Base-by-base conservation (phyloP, 2,113 vertebrate species). In the Perca schrenkii region DNA sequence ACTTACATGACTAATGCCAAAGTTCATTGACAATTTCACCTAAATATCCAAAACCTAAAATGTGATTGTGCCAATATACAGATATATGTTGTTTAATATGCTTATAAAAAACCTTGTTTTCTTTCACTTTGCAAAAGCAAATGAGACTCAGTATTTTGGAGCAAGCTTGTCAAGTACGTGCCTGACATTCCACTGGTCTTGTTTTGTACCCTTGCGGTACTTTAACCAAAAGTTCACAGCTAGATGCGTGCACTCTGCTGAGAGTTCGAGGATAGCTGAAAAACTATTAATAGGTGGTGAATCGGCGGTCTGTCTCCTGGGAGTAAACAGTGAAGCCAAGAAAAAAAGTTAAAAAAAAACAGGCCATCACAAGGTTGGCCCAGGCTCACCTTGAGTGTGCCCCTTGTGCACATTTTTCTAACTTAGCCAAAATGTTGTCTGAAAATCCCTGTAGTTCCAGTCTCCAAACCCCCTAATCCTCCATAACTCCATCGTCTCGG, bases 381-480 rank as follows among this genome's bases (percentile, higher is more conserved):
- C 28, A 65, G 62, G 6, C 79, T 87, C 77, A 84, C 63, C 74
- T 86, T 4, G n/a, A 53, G 34, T 65, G 8, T 79, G 54, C 47
- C 74, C 74, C 74, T 3, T 74, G 72, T 69, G 56, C 52, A 77
- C 49, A 89, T 77, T 85, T 85, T 82, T 86, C 49, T 34, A 88
- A 88, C 79, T 88, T 87, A 87, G 65, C 72, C 81, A 71, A 85
- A 91, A 83, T 56, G 62, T 67, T 71, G 49, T 65, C 79, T 57
- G 77, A 82, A 92, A 93, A 76, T 82, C 85, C 82, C 66, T 72
- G 22, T 87, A 88, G 87, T 91, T 91, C 77, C 82, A 81, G 79
- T 80, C 80, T 80, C 79, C 84, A 77, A 93, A 90, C 82, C 72
- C 85, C 74, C 76, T 95, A 94, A 95, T 95, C 94, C 91, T 82